Evolutionary conservation across 2,113 vertebrate genomes (phyloP), one percentile per base, ranked within the genome.

Genomic region (Gila orcuttii): DNA sequence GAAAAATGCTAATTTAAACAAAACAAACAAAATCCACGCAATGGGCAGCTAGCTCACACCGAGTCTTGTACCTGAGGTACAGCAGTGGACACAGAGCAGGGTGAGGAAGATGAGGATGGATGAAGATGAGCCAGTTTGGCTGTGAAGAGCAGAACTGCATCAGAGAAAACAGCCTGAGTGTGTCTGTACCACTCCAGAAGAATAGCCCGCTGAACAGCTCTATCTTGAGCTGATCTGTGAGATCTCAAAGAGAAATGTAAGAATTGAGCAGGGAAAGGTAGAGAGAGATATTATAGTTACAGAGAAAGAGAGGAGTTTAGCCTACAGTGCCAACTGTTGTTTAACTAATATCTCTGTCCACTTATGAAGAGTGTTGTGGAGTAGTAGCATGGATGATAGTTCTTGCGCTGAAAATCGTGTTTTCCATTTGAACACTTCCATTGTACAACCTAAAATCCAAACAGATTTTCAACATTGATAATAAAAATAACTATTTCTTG

Each of bases 321-420:
- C 39, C 21, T 82, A 73, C 79, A 59, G 60, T 17, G 57, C 42
- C 39, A 36, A 39, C 42, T 52, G 77, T 7, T 64, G 78, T 62
- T 86, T 86, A 19, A 55, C 39, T 82, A 66, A 75, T 28, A 25
- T 83, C 75, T 75, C 42, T 39, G 25, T 84, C 87, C 87, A 88
- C 23, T 68, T 84, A 6, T 80, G 31, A 50, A 88, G 21, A 62
- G 81, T 21, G 10, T 15, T 68, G 47, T 88, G 85, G 50, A 88
- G 85, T 3, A 84, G 1, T 3, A 86, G 76, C 13, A 13, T 9
- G 50, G 25, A 19, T 33, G 66, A 85, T 21, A 85, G 50, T 52
- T 64, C 45, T n/a, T 83, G 75, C 6, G 60, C 42, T 66, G 76
- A 42, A 33, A 69, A 36, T 17, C 4, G 1, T n/a, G 66, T 10